Conservation (phyloP, 2,888 invertebrate species). For the Eurytoma californica region DNA sequence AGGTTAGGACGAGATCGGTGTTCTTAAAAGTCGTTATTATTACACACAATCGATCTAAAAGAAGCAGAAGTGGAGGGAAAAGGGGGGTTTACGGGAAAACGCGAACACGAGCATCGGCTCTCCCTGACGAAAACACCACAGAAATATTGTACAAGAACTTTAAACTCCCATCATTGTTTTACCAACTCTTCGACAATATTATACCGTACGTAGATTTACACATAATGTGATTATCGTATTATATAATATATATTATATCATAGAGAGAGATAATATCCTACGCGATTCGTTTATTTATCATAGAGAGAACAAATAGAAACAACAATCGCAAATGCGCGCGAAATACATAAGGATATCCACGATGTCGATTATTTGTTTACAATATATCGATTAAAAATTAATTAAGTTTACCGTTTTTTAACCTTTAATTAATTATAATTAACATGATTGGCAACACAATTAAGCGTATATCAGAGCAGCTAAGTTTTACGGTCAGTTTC, state of each 20-base stretch:
- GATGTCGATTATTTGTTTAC: conserved; percentile 51
- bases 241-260: conserved; percentile 47
- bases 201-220: conserved; percentile 56
- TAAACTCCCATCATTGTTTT: conserved; percentile 28
- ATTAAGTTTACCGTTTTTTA: conserved; percentile 59
- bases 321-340: conserved; percentile 57
- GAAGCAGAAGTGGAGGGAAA: conserved; percentile 19
- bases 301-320: conserved; percentile 58
- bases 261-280: conserved; percentile 57
- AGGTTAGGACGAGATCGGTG: conserved; percentile 34
- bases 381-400: conserved; percentile 58
- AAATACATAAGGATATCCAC: conserved; percentile 57
- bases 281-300: conserved; percentile 48
- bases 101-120: conserved; percentile 46
- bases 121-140: conserved; percentile 47
- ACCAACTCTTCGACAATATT: conserved; percentile 14
- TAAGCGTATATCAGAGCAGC: conserved; percentile 71
- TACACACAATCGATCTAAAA: not conserved
- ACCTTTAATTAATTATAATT: conserved; percentile 63
- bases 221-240: conserved; percentile 49
- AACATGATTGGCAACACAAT: conserved; percentile 72
- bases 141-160: conserved; percentile 54
- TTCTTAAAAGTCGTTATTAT: conserved; percentile 20
- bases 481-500: conserved; percentile 62
- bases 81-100: conserved; percentile 9